Evolutionary conservation across 2,888 invertebrate genomes (phyloP), one percentile per base, ranked within the genome.

Genomic region (Encarsia formosa): DNA sequence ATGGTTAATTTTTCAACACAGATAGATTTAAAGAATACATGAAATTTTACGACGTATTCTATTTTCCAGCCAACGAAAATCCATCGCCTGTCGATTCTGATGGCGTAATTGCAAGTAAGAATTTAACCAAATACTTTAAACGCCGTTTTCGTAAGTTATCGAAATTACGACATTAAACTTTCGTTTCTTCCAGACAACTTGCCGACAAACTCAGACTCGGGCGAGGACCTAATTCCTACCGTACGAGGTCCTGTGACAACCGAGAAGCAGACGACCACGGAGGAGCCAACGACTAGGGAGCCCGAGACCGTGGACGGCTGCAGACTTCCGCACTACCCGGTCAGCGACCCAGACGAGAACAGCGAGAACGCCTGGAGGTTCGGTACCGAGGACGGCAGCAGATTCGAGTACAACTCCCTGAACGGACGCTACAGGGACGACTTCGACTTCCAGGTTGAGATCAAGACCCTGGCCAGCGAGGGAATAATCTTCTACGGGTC

Each of bases 401-500:
- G 90, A 55, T 76, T 88, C 39, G 90, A 91, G 68, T 91, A 85
- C 67, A 75, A 76, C 19, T 78, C 78, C 38, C 57, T 77, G 1
- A 67, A 76, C 26, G 78, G 76, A 8, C 80, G 84, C 48, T 80
- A 84, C 64, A 79, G 81, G 42, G 83, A 82, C 54, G 79, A 79
- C 31, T 88, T 85, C 70, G 87, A 88, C 56, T 83, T 94, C 59
- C 83, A 86, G 13, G 77, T 96, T 9, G 81, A 86, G 6, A 84
- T 98, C 73, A 87, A 88, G 59, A 91, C 92, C 0, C 79, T 80
- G 51, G 76, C 77, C n/a, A 78, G 81, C 9, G 85, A 89, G 49
- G 94, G 95, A 1, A 77, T 94, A 5, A 79, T 96, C 15, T 89
- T 96, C 77, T 96, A 92, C 74, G 83, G 87, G 0, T 84, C 87